Conservation (phyloP, 2,888 invertebrate species). For the Caenorhabditis uteleia region DNA sequence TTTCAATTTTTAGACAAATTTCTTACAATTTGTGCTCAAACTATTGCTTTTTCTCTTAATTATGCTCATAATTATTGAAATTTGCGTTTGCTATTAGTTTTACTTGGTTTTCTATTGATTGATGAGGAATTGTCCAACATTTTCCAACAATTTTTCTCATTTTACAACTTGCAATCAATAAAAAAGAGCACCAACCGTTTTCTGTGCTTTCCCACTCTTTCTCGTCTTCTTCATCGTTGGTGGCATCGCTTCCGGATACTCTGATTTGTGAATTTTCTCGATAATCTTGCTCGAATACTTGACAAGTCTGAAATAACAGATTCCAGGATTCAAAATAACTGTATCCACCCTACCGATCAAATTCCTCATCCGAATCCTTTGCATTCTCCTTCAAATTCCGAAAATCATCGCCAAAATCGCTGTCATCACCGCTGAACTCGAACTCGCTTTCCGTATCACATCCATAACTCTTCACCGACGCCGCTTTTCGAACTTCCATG, state of each 20-base stretch:
- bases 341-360: conserved; percentile 8
- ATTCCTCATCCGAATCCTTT: conserved; percentile 32
- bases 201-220: conserved; percentile 4
- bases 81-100: too few relatives aligned
- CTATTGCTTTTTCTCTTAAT: too few relatives aligned
- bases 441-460: conserved; percentile 34
- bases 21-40: too few relatives aligned
- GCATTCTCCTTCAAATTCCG: background rate
- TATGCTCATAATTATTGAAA: too few relatives aligned
- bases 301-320: conserved; percentile 3
- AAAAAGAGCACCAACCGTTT: conserved; percentile 3
- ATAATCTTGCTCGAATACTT: conserved; percentile 15
- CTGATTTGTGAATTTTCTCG: conserved; percentile 20
- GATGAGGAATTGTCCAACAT: too few relatives aligned
- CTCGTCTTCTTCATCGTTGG: background rate
- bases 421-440: conserved; percentile 21
- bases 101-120: too few relatives aligned
- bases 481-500: conserved; percentile 10
- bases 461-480: conserved; percentile 29
- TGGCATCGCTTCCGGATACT: conserved; percentile 6
- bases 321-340: background rate
- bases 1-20: too few relatives aligned
- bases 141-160: background rate
- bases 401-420: conserved; percentile 18
- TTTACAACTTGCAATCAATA: background rate